These are phyloP conservation scores for Apodemia hepburni DNA, from an alignment of 2,888 invertebrate genomes.

Conservation along the genomic window DNA sequence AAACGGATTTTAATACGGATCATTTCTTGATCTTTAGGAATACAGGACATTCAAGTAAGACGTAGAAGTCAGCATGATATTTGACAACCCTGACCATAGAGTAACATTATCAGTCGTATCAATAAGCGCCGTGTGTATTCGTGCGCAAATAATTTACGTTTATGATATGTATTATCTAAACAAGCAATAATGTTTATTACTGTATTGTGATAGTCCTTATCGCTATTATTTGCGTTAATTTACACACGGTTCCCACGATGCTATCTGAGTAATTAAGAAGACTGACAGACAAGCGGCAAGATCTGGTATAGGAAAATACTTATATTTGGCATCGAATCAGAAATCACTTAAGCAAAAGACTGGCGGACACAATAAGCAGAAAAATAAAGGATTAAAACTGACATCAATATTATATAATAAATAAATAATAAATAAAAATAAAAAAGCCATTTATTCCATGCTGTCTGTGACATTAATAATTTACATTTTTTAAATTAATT, in stretches of 20 bases:
- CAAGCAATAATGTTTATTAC: constrained; percentile 6
- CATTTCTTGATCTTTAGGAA: no score
- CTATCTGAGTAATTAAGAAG: neutral
- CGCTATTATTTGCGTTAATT: neutral
- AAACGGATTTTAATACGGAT: no score
- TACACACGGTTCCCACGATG: constrained; percentile 12
- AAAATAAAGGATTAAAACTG: no score
- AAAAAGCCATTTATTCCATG: no score
- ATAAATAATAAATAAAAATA: no score
- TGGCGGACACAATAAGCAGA: no score
- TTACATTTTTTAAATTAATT: no score
- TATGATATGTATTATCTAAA: neutral
- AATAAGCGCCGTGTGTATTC: neutral
- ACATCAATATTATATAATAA: no score
- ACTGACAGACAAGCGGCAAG: neutral
- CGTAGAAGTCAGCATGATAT: neutral
- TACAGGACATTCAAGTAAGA: no score
- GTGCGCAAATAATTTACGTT: constrained; percentile 7
- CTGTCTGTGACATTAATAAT: no score
- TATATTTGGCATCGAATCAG: neutral
- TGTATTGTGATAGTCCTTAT: constrained; percentile 1
- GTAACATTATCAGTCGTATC: neutral
- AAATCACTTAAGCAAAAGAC: no score
- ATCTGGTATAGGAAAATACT: neutral
- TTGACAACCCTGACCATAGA: neutral